Percentiles rank a stretch among this genome's conserved stretches.
phyloP scores from a whole-genome alignment of 2,888 invertebrate genomes.

The Drosophila neutralis region DNA sequence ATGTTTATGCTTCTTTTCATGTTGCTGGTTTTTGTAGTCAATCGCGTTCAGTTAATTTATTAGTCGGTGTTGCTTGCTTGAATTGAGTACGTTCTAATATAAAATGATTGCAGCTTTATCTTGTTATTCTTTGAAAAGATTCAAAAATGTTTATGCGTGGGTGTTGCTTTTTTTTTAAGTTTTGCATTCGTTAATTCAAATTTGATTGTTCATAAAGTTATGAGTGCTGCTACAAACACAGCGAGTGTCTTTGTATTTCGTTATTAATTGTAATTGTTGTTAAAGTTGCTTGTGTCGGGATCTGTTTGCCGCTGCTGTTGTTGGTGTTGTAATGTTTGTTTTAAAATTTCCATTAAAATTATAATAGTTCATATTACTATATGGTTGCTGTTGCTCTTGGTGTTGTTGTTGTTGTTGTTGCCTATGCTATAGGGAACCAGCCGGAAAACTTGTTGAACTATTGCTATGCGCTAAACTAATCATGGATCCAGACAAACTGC shows the following conservation, averaged over 20 bases:
- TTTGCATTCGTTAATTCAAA: constrained; percentile 14
- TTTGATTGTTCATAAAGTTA: constrained; percentile 26
- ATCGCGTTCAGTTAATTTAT: constrained; percentile 50
- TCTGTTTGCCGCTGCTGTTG: constrained; percentile 46
- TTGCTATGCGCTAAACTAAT: constrained; percentile 97
- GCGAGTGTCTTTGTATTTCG: constrained; percentile 17
- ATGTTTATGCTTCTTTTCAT: constrained; percentile 7
- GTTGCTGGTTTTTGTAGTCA: constrained; percentile 35
- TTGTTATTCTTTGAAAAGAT: constrained; percentile 39
- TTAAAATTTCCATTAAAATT: constrained; percentile 83
- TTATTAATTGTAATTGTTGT: constrained; percentile 17
- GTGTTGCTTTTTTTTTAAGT: constrained; percentile 1
- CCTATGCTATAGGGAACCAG: constrained; percentile 89
- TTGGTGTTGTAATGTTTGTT: constrained; percentile 47
- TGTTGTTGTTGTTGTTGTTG: constrained; percentile 59
- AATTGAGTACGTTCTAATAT: constrained; percentile 45
- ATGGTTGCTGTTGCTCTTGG: constrained; percentile 51
- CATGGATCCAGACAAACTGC: constrained; percentile 97
- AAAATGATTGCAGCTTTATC: constrained; percentile 51
- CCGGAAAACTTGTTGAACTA: constrained; percentile 96
- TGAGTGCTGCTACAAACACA: constrained; percentile 43
- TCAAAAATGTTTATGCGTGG: constrained; percentile 52
- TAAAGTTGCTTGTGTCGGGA: constrained; percentile 54
- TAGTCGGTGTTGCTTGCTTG: constrained; percentile 29
- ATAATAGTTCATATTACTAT: constrained; percentile 70